Percentiles rank a stretch among this genome's conserved stretches.
Evolutionary conservation across 1,140 invertebrate genomes (phyloP).

Genomic region (Aricia agestis): DNA sequence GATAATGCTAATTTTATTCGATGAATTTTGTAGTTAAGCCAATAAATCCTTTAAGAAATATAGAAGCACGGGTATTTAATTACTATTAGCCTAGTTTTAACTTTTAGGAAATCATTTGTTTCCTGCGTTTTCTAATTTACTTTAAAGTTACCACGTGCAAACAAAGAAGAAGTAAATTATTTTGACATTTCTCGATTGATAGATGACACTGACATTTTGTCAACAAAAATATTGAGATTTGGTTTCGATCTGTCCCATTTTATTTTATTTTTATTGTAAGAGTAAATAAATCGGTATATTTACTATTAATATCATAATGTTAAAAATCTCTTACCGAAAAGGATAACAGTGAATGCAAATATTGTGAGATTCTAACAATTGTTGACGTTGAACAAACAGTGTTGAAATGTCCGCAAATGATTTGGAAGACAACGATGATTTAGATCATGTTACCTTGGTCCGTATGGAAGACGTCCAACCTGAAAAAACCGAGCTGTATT

Average conservation of each 20-base stretch:
- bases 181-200: background rate
- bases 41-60: too few species aligned
- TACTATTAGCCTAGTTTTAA: too few species aligned
- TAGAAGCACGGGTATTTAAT: too few species aligned
- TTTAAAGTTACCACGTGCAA: background rate
- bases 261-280: background rate
- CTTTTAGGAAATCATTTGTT: too few species aligned
- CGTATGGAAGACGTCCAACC: conserved; percentile 62
- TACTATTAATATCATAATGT: background rate
- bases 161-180: background rate
- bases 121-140: too few species aligned
- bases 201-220: conserved; percentile 9
- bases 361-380: too few species aligned
- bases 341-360: background rate
- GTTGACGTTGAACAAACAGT: too few species aligned
- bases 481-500: conserved; percentile 35
- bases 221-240: background rate
- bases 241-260: background rate
- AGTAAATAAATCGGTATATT: background rate
- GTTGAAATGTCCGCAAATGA: conserved; percentile 43
- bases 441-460: conserved; percentile 51
- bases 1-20: too few species aligned
- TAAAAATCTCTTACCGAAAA: background rate
- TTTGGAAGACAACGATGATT: conserved; percentile 48
- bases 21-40: too few species aligned